Base-by-base conservation (phyloP, 2,113 vertebrate genomes). In the Lepus timidus region DNA sequence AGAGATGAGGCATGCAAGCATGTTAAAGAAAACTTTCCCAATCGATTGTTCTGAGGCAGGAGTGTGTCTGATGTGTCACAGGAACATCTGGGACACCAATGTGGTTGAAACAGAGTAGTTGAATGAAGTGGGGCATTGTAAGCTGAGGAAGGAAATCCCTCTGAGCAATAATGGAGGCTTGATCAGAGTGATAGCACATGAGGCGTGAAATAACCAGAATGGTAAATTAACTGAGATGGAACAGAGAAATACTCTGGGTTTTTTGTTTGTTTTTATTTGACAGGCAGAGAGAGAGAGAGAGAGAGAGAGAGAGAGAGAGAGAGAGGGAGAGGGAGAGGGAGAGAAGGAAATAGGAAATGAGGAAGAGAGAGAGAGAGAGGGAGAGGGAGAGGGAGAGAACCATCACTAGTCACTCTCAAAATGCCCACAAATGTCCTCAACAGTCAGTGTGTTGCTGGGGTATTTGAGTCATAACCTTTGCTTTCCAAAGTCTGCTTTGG, bases 1-100 rank as follows among this genome's bases (percentile, higher is more conserved):
- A 75, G 74, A 25, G 4, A 44, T 22, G 17, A 71, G 51, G 10
- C 11, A 68, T 52, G 2, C 6, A 74, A 55, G 39, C 89, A 85
- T 29, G 17, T 55, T 4, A 61, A 79, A 3, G 14, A 33, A 76
- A 71, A 44, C 7, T 2, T 25, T n/a, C 17, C 29, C 23, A 61
- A 82, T 4, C 4, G 62, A 76, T 68, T 4, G 4, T 4, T 33
- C 4, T 8, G 10, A 68, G n/a, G 9, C 5, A 62, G 16, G 9
- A 19, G 2, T 0, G 33, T 2, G 3, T 0, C 9, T 86, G 7
- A 52, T 1, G 0, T 52, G 36, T 36, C 6, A 12, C 9, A 7
- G 20, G 4, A 86, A 44, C 20, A 16, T 29, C 44, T 39, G 4
- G 2, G 29, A 55, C 1, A 36, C 1, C 3, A 23, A 4, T 8